Percentiles rank a stretch among this genome's conserved stretches.
Conservation (phyloP, 2,797 vertebrate genomes). For the Tauraco hartlaubi region DNA sequence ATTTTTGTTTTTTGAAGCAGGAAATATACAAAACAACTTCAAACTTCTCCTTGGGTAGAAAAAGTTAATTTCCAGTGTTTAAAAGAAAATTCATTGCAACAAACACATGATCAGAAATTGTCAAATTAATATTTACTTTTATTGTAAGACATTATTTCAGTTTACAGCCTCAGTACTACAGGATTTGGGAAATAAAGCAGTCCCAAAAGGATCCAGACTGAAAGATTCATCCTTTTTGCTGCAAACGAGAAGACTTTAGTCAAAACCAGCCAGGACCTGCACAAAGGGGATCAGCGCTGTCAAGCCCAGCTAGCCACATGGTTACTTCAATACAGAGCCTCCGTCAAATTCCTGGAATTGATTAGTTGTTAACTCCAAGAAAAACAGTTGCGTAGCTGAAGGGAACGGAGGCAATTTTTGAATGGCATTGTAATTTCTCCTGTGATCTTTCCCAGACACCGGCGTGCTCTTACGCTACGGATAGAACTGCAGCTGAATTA, state of each 20-base stretch:
- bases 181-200: not conserved
- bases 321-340: not conserved
- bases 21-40: not conserved
- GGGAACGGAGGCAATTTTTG: not conserved
- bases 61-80: not conserved
- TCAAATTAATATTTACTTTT: not conserved
- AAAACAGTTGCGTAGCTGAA: constrained; percentile 2
- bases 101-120: not conserved
- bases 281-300: not conserved
- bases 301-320: not conserved
- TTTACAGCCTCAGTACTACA: not conserved
- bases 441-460: not conserved
- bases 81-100: not conserved
- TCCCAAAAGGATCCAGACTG: not conserved
- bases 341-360: constrained; percentile 7
- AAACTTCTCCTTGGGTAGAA: not conserved
- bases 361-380: not conserved
- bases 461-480: not conserved
- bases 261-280: not conserved
- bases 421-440: not conserved
- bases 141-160: not conserved
- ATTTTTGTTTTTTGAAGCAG: not conserved
- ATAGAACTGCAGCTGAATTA: not conserved
- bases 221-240: not conserved
- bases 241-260: constrained; percentile 37